phyloP scores from a whole-genome alignment of 1,140 invertebrate genomes.

The Dendroctonus ponderosae region DNA sequence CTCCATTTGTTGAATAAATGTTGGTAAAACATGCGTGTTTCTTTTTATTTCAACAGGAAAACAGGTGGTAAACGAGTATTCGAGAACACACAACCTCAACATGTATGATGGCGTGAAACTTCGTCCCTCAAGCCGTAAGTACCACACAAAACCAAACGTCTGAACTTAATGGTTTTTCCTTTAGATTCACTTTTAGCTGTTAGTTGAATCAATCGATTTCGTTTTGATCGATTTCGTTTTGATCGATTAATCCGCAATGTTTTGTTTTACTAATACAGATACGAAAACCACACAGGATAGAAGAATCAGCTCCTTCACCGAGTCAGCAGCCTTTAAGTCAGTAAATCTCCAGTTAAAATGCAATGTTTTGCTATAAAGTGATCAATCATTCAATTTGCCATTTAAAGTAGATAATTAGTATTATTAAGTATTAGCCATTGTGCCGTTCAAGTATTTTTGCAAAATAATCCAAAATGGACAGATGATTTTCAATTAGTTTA shows the following conservation, averaged over 20 bases:
- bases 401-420: background rate
- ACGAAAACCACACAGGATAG: constrained; percentile 48
- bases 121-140: constrained; percentile 67
- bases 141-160: constrained; percentile 41
- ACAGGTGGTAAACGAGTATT: constrained; percentile 64
- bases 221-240: constrained; percentile 22
- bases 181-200: constrained; percentile 12
- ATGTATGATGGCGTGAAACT: constrained; percentile 68
- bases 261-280: constrained; percentile 44
- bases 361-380: constrained; percentile 43
- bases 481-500: too few relatives aligned
- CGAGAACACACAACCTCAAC: constrained; percentile 66
- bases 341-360: constrained; percentile 48
- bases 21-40: background rate
- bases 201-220: constrained; percentile 6
- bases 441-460: too few relatives aligned
- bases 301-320: constrained; percentile 41
- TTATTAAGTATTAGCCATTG: too few relatives aligned
- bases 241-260: constrained; percentile 37
- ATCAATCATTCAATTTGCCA: constrained; percentile 1
- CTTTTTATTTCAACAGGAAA: constrained; percentile 48
- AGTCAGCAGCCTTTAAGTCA: constrained; percentile 43
- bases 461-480: too few relatives aligned
- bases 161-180: constrained; percentile 16
- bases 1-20: too few relatives aligned